Base-by-base conservation (phyloP, 35 echinoderm and acorn worm species). In the Lytechinus variegatus region DNA sequence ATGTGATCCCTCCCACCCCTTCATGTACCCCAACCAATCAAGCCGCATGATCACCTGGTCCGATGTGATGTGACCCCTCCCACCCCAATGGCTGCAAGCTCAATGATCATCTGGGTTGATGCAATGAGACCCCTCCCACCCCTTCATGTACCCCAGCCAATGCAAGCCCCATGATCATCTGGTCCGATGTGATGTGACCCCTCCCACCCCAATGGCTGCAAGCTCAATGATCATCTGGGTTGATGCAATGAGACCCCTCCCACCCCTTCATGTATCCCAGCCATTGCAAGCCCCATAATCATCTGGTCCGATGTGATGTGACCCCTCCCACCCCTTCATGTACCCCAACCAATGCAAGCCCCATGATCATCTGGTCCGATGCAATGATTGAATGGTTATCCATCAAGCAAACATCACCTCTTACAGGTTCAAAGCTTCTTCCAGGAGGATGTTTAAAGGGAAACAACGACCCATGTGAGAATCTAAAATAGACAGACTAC, bases 321-420 rank as follows among this genome's bases (percentile, higher is more conserved):
- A 58, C 61, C 61, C 13, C 16, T 21, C 61, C 14, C 16, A 24
- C 61, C 52, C 29, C 3, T 51, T 52, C 88, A 9, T 9, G 16
- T 88, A n/a, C 27, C 88, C 88, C 13, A 28, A 44, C 29, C 28
- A 79, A 16, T 24, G 2, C 66, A 4, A 16, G 16, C 3, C 24
- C 66, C 14, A 44, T 44, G 33, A 44, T 54, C 88, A 90, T 90
- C 88, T 90, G 88, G 88, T 44, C 88, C 88, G 9, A 28, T 14
- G 88, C 52, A 28, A 90, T 90, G 88, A 90, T 90, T 28, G 88
- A 90, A 28, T 90, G 88, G 28, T 44, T 90, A 79, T 79, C 66
- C 66, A 79, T 79, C 66, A 79, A 79, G n/a, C 66, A 79, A 79
- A 79, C 66, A 79, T 79, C 66, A 79, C 66, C 66, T 79, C 66